A percentile compares a stretch with the other conserved stretches of the same genome.
Conservation (phyloP, 2,113 vertebrate genomes). For the mouse (Mus musculus) region GRCm39 chr1:177024501-177025000, state of each 20-base stretch:
- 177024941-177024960: slow-evolving; percentile 59
- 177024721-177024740: slow-evolving; percentile 78
- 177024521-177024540: slow-evolving; percentile 38
- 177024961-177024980: slow-evolving; percentile 63
- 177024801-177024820: slow-evolving; percentile 83
- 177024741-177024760: slow-evolving; percentile 81
- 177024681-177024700: slow-evolving; percentile 67
- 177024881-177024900: slow-evolving; percentile 77
- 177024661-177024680: slow-evolving; percentile 50
- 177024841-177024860: slow-evolving; percentile 77
- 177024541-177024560: slow-evolving; percentile 63
- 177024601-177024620: slow-evolving; percentile 73
- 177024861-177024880: slow-evolving; percentile 65
- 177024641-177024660: slow-evolving; percentile 63
- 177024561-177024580: slow-evolving; percentile 64
- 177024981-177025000: slow-evolving; percentile 50
- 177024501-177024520: slow-evolving; percentile 68
- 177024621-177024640: slow-evolving; percentile 49
- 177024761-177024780: slow-evolving; percentile 83
- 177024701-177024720: slow-evolving; percentile 71
- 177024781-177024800: slow-evolving; percentile 85
- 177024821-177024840: slow-evolving; percentile 80
- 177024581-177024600: slow-evolving; percentile 70
- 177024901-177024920: background rate
- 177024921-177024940: slow-evolving; percentile 52